Base-by-base conservation (phyloP, 2,888 invertebrate species). In the Eupithecia dodoneata region DNA sequence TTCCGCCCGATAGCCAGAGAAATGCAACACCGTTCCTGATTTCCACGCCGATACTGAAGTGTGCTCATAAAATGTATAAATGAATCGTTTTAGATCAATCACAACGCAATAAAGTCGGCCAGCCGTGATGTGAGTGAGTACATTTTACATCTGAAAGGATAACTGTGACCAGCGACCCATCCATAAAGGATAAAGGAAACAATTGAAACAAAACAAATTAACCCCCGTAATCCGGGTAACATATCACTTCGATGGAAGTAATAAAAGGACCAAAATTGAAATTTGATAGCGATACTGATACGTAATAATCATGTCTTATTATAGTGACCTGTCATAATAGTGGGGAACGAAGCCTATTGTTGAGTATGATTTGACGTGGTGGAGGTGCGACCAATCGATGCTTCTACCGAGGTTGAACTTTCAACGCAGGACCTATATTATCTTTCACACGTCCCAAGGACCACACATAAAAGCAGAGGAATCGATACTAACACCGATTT, bases 11-110 rank as follows among this genome's bases (percentile, higher is more conserved):
- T 92, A 89, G 89, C 87, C 84, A 86, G 87, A 91, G 93, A 93
- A 93, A 94, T 91, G 93, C 92, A 93, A 93, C 87, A 93, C 92
- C 91, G 90, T 89, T 90, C 91, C 90, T 87, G 87, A 91, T 93
- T 91, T 92, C 91, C 85, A 88, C 85, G 85, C 82, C 85, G 90
- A 92, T 91, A 91, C 87, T 89, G 85, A 86, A 90, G 86, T 86
- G 87, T 82, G 85, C 85, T 82, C 87, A 89, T 90, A 88, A 89
- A 90, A 89, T 84, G 80, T 87, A 80, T 89, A 89, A 90, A 90
- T 89, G 83, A 88, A 89, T 85, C 84, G 85, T 88, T 90, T 87
- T 85, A 74, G 81, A 85, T 83, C 85, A 87, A 89, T 89, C 87
- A 87, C 81, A 76, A 75, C 78, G 80, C 83, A 83, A 83, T 87